Conservation (phyloP, 2,888 invertebrate species). For the Papilio protenor region DNA sequence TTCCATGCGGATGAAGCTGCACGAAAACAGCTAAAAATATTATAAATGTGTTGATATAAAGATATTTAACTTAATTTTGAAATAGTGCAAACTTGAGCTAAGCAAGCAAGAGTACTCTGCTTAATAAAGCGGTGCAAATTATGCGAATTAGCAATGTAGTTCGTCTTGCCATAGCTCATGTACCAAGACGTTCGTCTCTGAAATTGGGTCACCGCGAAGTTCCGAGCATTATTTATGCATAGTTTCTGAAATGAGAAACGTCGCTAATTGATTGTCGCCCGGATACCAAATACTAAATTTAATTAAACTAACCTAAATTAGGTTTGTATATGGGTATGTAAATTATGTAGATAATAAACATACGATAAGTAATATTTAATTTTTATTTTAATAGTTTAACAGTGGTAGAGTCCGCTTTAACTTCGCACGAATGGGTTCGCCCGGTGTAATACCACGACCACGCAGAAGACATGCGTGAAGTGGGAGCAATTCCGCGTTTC, state of each 20-base stretch:
- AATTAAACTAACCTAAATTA: neutral
- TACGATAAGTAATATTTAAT: neutral
- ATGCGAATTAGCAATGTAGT: conserved; percentile 63
- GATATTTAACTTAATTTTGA: neutral
- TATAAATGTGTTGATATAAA: neutral
- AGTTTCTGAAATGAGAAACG: conserved; percentile 35
- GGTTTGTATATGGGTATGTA: neutral
- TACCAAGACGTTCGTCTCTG: conserved; percentile 33
- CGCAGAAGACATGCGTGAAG: no score
- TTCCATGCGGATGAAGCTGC: no score
- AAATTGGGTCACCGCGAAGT: conserved; percentile 36
- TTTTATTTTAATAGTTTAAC: no score
- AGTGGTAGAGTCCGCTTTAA: no score
- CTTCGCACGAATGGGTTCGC: no score
- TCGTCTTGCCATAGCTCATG: conserved; percentile 29
- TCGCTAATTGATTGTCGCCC: conserved; percentile 22
- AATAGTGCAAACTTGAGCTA: conserved; percentile 9
- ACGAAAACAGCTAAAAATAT: no score
- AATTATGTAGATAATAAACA: neutral
- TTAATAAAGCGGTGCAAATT: conserved; percentile 55
- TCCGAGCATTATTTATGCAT: conserved; percentile 36
- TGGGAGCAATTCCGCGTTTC: no score
- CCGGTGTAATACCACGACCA: no score
- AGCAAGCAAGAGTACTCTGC: conserved; percentile 13
- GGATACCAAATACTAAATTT: conserved; percentile 13